Conservation (phyloP, 2,797 vertebrate genomes). For the Scomberomorus guttatus region DNA sequence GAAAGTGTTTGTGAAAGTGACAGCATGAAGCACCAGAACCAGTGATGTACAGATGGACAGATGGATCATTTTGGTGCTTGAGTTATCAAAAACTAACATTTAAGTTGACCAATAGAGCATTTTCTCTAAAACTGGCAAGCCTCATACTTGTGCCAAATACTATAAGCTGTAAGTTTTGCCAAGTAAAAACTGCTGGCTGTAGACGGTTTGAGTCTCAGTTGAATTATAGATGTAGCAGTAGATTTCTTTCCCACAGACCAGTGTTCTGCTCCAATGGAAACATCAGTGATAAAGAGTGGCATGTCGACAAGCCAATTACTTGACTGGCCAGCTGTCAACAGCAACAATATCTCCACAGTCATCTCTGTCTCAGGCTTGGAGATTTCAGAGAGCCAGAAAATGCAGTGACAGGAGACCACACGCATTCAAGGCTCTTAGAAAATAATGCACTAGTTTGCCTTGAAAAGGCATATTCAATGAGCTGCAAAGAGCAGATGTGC, state of each 20-base stretch:
- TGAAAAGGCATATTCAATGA: conserved; percentile 68
- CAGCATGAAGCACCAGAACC: background rate
- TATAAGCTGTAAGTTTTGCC: conserved; percentile 52
- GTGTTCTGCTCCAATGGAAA: conserved; percentile 68
- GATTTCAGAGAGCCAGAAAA: conserved; percentile 43
- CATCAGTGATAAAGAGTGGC: conserved; percentile 63
- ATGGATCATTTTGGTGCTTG: conserved; percentile 9
- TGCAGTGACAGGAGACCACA: conserved; percentile 37
- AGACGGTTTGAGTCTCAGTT: conserved; percentile 64
- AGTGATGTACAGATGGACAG: conserved; percentile 5
- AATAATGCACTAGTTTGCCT: conserved; percentile 45
- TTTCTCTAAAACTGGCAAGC: background rate
- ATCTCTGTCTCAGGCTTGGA: conserved; percentile 31
- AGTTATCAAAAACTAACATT: background rate
- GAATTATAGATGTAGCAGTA: conserved; percentile 72
- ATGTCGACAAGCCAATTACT: conserved; percentile 70
- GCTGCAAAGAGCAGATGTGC: conserved; percentile 59
- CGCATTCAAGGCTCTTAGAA: conserved; percentile 37
- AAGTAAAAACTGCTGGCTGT: conserved; percentile 67
- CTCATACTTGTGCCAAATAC: conserved; percentile 38
- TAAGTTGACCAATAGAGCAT: background rate
- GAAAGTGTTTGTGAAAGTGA: conserved; percentile 10
- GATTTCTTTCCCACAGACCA: conserved; percentile 45
- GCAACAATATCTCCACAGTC: conserved; percentile 40
- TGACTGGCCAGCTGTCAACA: conserved; percentile 63